Conservation (phyloP, 1,140 invertebrate genomes). For the Sitobion miscanthi region DNA sequence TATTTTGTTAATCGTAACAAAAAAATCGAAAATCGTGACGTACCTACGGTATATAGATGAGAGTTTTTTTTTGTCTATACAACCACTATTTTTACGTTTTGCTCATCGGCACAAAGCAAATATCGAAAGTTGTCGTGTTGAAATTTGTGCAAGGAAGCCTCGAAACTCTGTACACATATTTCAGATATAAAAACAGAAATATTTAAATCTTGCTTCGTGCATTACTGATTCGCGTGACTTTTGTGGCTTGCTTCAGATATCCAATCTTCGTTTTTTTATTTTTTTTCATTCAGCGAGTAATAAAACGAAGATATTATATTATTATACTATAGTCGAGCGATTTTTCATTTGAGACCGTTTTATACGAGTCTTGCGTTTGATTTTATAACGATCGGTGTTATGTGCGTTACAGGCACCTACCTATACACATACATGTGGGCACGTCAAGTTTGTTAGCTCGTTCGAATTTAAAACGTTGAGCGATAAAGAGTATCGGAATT, state of each 20-base stretch:
- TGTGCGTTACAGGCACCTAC: neutral
- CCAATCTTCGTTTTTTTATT: neutral
- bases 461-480: neutral
- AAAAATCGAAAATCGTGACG: neutral
- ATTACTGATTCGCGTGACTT: neutral
- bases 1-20: neutral
- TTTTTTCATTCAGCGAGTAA: neutral
- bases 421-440: neutral
- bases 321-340: no score
- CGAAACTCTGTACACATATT: neutral
- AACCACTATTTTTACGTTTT: neutral
- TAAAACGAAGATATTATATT: neutral
- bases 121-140: neutral
- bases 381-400: neutral
- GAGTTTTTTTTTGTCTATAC: neutral
- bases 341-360: neutral
- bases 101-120: neutral
- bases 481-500: slow-evolving; percentile 16
- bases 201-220: neutral
- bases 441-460: neutral
- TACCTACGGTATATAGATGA: neutral
- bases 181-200: neutral
- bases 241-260: neutral
- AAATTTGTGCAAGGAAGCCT: neutral
- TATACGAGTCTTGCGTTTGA: neutral